Percentiles rank a stretch among this genome's conserved stretches.
phyloP scores from a whole-genome alignment of 2,888 invertebrate genomes.

The Itoplectis maculator region DNA sequence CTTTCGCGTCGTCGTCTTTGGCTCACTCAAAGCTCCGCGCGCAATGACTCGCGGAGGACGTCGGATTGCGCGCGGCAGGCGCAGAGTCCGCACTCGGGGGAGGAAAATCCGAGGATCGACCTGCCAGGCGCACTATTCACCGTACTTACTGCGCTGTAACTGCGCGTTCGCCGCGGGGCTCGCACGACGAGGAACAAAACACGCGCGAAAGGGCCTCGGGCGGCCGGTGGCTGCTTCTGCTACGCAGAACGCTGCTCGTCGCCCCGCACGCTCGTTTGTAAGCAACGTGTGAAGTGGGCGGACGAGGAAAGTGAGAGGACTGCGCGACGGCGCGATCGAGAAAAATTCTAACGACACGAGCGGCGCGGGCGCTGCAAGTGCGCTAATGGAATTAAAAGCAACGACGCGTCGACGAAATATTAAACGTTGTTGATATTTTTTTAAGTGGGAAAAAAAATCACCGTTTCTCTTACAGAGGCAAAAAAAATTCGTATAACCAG shows the following conservation, averaged over 20 bases:
- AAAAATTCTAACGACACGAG: neutral
- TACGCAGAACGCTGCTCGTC: neutral
- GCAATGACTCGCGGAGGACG: neutral
- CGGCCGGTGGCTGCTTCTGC: neutral
- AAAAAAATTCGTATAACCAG: no score
- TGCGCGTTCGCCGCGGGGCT: neutral
- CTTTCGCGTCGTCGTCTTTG: constrained; percentile 13
- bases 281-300: constrained; percentile 7
- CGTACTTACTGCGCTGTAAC: neutral
- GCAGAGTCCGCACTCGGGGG: neutral
- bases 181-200: constrained; percentile 6
- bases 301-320: neutral
- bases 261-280: constrained; percentile 4
- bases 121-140: no score
- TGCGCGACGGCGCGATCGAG: no score
- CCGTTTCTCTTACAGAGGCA: no score
- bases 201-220: constrained; percentile 10
- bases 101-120: constrained; percentile 28
- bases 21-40: constrained; percentile 1
- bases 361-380: neutral
- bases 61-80: neutral
- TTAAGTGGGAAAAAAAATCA: no score
- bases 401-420: no score
- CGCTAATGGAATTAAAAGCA: no score
- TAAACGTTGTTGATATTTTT: no score